Evolutionary conservation across 1,140 invertebrate species (phyloP).

Genomic region (Meloidogyne floridensis): DNA sequence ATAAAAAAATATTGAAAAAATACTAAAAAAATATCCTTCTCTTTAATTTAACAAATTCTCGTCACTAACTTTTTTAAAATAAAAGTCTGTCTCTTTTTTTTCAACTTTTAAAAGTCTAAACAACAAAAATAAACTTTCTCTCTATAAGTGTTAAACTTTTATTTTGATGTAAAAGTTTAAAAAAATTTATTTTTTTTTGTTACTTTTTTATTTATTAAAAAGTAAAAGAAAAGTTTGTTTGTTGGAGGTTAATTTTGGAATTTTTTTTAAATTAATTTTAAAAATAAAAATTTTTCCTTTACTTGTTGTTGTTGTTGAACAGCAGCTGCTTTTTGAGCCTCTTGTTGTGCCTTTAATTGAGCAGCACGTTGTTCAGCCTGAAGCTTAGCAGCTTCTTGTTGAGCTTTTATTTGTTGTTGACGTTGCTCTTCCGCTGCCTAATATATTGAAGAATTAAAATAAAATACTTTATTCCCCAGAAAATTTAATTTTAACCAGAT

Average conservation of each 20-base stretch:
- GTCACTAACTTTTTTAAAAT: neutral
- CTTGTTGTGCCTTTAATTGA: constrained; percentile 23
- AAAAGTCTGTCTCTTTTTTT: no score
- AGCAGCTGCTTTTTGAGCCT: constrained; percentile 11
- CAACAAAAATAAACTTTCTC: no score
- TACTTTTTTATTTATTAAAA: no score
- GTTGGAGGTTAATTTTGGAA: no score
- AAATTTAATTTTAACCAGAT: no score
- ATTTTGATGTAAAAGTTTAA: no score
- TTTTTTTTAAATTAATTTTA: no score
- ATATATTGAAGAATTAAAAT: neutral
- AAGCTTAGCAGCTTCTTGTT: constrained; percentile 27
- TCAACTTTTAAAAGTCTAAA: no score
- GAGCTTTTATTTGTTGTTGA: constrained; percentile 24
- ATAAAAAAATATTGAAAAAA: neutral
- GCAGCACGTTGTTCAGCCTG: constrained; percentile 25
- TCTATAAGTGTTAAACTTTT: no score
- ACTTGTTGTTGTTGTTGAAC: neutral
- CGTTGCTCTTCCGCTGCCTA: constrained; percentile 26
- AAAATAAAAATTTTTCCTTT: neutral
- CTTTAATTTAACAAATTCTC: neutral
- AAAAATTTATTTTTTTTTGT: no score
- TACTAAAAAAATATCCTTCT: neutral
- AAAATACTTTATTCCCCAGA: no score
- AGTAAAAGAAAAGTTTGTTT: no score